Evolutionary conservation across 2,797 vertebrate genomes (phyloP).

Genomic region (Borostomias antarcticus): DNA sequence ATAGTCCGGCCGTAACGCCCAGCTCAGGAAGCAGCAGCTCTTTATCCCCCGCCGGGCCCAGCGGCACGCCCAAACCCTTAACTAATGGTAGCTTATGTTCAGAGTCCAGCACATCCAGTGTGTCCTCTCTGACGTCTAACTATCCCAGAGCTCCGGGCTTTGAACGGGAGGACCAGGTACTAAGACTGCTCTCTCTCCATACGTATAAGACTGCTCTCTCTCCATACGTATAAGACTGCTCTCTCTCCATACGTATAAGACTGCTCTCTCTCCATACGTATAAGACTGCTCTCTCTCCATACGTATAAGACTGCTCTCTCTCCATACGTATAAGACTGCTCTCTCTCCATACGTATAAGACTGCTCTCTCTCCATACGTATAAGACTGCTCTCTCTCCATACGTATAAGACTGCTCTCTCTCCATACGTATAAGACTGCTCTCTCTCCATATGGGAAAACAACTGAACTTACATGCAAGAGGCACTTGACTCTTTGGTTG

Average conservation of each 20-base stretch:
- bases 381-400: constrained; percentile 60
- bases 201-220: no score
- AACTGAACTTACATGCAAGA: constrained; percentile 25
- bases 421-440: no score
- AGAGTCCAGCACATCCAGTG: constrained; percentile 80
- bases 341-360: constrained; percentile 62
- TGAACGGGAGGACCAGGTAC: constrained; percentile 90
- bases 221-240: no score
- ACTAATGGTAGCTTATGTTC: constrained; percentile 84
- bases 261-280: no score
- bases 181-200: constrained; percentile 59
- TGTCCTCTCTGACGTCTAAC: constrained; percentile 82
- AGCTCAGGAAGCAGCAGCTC: constrained; percentile 87
- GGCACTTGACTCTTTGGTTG: constrained; percentile 34
- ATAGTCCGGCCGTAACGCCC: constrained; percentile 83
- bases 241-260: no score
- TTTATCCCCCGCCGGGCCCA: constrained; percentile 84
- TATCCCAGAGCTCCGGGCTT: constrained; percentile 89
- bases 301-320: no score
- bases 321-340: constrained; percentile 49
- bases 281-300: no score
- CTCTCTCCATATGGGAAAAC: constrained; percentile 24
- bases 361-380: constrained; percentile 57
- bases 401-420: constrained; percentile 61
- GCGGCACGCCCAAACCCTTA: constrained; percentile 83